Evolutionary conservation across 2,797 vertebrate genomes (phyloP), one percentile per base, ranked within the genome.

Genomic region (Cyprinella venusta): DNA sequence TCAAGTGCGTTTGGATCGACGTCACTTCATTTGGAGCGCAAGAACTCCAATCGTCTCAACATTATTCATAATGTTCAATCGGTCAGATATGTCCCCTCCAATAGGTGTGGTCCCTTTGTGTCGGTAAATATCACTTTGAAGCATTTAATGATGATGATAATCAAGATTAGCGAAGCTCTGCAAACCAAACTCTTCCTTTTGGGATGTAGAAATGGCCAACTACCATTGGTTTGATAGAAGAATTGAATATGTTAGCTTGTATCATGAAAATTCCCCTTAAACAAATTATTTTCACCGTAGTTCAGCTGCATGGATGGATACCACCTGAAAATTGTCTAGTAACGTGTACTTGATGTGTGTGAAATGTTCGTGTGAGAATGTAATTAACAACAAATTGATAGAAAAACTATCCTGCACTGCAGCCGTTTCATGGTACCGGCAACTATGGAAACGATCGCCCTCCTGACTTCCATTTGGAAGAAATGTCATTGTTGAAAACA

Each of bases 31-130:
- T 68, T 56, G 45, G 48, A 10, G 4, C 24, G 36, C 19, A 12
- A 61, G 61, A 75, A 54, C 61, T 65, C 30, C 40, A n/a, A 19
- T 59, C 50, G 1, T 65, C 59, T 74, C 59, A 67, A 67, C 70
- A 15, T 75, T 65, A 19, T 76, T 68, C 71, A 82, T 75, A 75
- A 75, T 76, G 63, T 54, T 56, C 10, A 76, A 54, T 65, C 48
- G 45, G 72, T 82, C 50, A 5, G 21, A 54, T 67, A 30, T 40
- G 24, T 21, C 54, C 13, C 6, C 33, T 36, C 48, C 50, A 70
- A 26, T 54, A 72, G 45, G 19, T 21, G 63, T 81, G 48, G 36
- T 85, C 48, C 33, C 21, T 86, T 64, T 83, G 36, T 83, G 80
- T 68, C 52, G 16, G 52, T 80, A 67, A 63, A 64, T 56, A 26